phyloP scores from a whole-genome alignment of 2,888 invertebrate genomes.

The Oithona nana region DNA sequence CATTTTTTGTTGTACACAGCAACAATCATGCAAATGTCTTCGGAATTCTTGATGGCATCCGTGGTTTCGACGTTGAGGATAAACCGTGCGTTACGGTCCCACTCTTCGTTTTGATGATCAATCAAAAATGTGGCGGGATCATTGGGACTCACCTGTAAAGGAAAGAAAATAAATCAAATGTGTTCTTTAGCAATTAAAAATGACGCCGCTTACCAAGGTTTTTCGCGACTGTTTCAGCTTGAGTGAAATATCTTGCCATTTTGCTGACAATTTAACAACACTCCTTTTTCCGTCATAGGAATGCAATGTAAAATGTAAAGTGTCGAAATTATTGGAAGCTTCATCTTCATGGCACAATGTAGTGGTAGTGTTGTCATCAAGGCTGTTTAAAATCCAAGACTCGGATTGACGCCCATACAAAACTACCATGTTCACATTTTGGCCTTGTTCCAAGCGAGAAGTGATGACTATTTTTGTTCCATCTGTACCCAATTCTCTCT shows the following conservation, averaged over 20 bases:
- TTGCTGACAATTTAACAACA: background rate
- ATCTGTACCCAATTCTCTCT: background rate
- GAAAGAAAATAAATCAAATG: too few species aligned
- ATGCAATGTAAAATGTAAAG: background rate
- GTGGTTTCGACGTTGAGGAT: background rate
- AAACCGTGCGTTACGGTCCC: background rate
- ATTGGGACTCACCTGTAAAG: background rate
- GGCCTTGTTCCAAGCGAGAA: background rate
- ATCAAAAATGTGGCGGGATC: background rate
- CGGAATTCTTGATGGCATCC: background rate
- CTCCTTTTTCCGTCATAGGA: background rate
- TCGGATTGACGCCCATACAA: background rate
- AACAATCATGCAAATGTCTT: slow-evolving; percentile 7
- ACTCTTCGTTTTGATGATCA: background rate
- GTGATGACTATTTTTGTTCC: background rate
- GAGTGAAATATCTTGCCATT: background rate
- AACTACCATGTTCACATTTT: background rate
- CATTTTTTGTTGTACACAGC: background rate
- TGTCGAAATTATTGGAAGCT: background rate
- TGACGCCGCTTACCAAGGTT: background rate
- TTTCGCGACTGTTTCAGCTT: background rate
- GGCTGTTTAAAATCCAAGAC: background rate
- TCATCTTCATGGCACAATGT: background rate
- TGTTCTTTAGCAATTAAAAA: too few species aligned
- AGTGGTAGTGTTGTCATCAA: background rate